These are phyloP conservation scores for Pangasianodon gigas DNA, from an alignment of 2,113 vertebrate species.

Conservation along the genomic window DNA sequence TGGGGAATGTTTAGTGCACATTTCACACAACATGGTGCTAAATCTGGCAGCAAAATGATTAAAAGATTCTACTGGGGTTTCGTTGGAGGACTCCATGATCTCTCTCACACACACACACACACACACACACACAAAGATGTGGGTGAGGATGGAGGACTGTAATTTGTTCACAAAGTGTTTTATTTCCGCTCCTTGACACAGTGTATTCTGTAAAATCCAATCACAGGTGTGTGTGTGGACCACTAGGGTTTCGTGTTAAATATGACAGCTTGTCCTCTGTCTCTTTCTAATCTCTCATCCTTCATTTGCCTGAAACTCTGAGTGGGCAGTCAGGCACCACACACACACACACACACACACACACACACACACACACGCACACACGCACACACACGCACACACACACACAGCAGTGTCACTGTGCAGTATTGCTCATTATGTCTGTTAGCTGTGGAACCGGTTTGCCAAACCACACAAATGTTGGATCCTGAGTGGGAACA, in stretches of 20 bases:
- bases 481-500: conserved; percentile 15
- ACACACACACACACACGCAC: background rate
- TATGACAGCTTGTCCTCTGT: conserved; percentile 6
- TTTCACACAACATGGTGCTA: background rate
- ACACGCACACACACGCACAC: background rate
- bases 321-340: background rate
- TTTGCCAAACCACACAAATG: conserved; percentile 44
- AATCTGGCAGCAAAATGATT: background rate
- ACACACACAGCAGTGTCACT: background rate
- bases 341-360: background rate
- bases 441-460: conserved; percentile 54
- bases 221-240: background rate
- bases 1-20: background rate
- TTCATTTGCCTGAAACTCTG: conserved; percentile 10
- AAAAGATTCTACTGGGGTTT: background rate
- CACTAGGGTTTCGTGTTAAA: background rate
- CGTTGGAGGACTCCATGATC: background rate
- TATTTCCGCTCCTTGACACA: background rate
- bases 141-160: background rate
- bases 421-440: conserved; percentile 13
- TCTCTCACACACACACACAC: background rate
- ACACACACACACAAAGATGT: background rate
- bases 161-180: background rate
- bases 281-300: conserved; percentile 17
- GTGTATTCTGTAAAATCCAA: background rate